Base-by-base conservation (phyloP, 2,888 invertebrate species). In the Acutogordius australiensis region DNA sequence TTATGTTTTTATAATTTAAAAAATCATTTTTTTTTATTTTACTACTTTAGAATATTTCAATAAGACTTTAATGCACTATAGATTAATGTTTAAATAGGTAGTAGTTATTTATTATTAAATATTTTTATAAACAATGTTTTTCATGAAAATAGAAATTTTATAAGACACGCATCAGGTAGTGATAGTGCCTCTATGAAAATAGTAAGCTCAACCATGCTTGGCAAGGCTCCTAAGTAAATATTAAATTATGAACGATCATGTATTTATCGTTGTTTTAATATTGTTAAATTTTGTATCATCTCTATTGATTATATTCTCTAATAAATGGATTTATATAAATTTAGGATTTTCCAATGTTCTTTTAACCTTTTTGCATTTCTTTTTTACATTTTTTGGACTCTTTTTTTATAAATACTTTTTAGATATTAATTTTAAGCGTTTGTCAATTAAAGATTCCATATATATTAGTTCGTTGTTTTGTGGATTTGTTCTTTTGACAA, bases 231-330 rank as follows among this genome's bases (percentile, higher is more conserved):
- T 37, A 37, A 13, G 44, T 37, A 37, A 37, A 37, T 37, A 37
- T 37, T 37, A 37, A 13, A 37, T 37, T 37, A 13, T 37, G 8
- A n/a, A n/a, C n/a, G n/a, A n/a, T n/a, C 18, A 37, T 37, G 18
- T 37, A 13, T 37, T 37, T 37, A 37, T 37, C 8, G 18, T 37
- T 37, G 37, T 8, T 18, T 13, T 37, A 8, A 37, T 37, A 13
- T 37, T 37, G 37, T 37, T 51, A 21, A 51, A 51, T 51, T 51
- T 51, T 51, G 4, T 51, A 51, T 51, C 51, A 51, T 51, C 51
- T 4, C 51, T 51, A 21, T 26, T 51, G 23, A 23, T 51, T 51
- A 51, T 51, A 51, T 51, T 51, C 23, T 21, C 23, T 51, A 51
- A 51, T 23, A 51, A 51, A 51, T 51, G 26, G 13, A 51, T 51